Evolutionary conservation across 2,113 vertebrate species (phyloP).

Genomic region (Danionella cerebrum): DNA sequence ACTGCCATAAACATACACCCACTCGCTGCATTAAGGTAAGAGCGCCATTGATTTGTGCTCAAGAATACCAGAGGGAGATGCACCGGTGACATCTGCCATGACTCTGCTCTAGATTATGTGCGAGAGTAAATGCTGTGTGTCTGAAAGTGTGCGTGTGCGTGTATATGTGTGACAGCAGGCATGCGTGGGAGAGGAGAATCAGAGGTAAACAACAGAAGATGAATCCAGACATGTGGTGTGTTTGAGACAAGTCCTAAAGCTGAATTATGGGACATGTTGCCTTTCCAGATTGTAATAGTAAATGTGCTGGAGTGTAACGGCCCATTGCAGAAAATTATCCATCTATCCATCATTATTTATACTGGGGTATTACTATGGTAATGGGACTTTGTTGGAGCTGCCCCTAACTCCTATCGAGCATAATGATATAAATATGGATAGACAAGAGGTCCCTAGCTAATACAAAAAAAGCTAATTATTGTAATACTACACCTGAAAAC

Average conservation of each 20-base stretch:
- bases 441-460: too few species aligned
- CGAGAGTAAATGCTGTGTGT: neutral
- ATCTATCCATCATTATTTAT: too few species aligned
- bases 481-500: too few species aligned
- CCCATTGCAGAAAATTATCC: neutral
- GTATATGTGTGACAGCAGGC: neutral
- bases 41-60: neutral
- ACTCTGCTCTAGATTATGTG: neutral
- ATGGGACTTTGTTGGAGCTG: too few species aligned
- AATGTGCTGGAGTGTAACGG: neutral
- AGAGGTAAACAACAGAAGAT: neutral
- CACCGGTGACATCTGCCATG: neutral
- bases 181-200: neutral
- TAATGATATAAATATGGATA: too few species aligned
- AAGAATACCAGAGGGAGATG: neutral
- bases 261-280: neutral
- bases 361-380: too few species aligned
- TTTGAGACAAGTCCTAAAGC: neutral
- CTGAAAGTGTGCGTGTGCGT: neutral
- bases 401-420: too few species aligned
- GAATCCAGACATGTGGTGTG: neutral
- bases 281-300: neutral
- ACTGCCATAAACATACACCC: constrained; percentile 1
- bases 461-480: too few species aligned
- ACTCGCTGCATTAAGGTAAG: neutral